Conservation (phyloP, 2,113 vertebrate genomes). For the Cyanistes caeruleus region DNA sequence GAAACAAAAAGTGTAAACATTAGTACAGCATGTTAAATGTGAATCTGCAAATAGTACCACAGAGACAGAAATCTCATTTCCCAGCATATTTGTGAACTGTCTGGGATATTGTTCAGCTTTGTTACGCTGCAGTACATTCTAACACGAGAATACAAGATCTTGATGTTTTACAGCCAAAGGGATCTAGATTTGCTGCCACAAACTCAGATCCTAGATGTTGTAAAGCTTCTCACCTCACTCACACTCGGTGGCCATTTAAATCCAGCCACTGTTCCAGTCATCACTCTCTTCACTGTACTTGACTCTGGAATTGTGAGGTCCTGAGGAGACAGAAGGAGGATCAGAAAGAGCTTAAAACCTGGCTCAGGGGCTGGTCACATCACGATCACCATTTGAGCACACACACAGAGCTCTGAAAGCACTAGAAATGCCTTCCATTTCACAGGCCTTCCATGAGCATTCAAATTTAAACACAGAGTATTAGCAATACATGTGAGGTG, state of each 20-base stretch:
- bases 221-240: slow-evolving; percentile 77
- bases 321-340: slow-evolving; percentile 79
- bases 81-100: neutral
- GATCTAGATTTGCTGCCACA: neutral
- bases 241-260: slow-evolving; percentile 96
- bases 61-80: neutral
- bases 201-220: neutral
- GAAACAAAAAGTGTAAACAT: neutral
- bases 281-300: slow-evolving; percentile 91
- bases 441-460: neutral
- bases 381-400: neutral
- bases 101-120: neutral
- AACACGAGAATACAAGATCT: neutral
- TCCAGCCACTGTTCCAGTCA: slow-evolving; percentile 87
- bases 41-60: neutral
- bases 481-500: neutral
- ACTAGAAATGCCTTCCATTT: neutral
- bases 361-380: neutral
- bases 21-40: neutral
- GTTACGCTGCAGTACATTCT: neutral
- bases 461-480: neutral
- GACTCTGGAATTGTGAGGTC: slow-evolving; percentile 94
- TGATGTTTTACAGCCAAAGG: neutral
- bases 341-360: neutral
- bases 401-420: neutral